Evolutionary conservation across 2,888 invertebrate species (phyloP), one percentile per base, ranked within the genome.

Genomic region (Hofmannophila pseudospretella): DNA sequence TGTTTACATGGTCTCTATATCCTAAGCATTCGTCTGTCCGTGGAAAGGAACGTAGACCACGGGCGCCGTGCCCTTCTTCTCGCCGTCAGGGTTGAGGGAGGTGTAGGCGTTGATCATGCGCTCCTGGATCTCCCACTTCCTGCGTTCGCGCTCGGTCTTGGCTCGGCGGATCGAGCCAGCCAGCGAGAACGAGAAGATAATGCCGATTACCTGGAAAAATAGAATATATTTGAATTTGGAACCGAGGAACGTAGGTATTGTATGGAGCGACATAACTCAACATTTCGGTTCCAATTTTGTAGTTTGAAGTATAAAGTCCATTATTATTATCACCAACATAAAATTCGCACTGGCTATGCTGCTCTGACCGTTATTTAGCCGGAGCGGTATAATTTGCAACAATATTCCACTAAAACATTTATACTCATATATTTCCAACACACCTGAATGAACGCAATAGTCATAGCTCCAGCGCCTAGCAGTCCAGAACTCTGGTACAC

Each of bases 171-270:
- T 93, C 2, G 95, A 93, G 64, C 93, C 92, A 40, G 96, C 96
- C 71, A 98, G 82, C 80, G 95, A 94, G 72, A 95, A 94, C 1
- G 97, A 95, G 67, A 97, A 96, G 45, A 96, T 88, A 33, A 97
- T 93, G 48, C 96, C 97, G 58, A 96, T 88, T 29, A 96, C 81
- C 94, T 94, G 80, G 33, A 88, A 88, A 33, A 8, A 25, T n/a
- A n/a, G n/a, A n/a, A n/a, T n/a, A n/a, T n/a, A n/a, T n/a, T n/a
- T n/a, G n/a, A n/a, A n/a, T n/a, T n/a, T n/a, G n/a, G n/a, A n/a
- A n/a, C n/a, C n/a, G n/a, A n/a, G n/a, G n/a, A n/a, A n/a, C n/a
- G n/a, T n/a, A n/a, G n/a, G n/a, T n/a, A n/a, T n/a, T n/a, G n/a
- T n/a, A n/a, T n/a, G n/a, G n/a, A n/a, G n/a, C n/a, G n/a, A n/a